phyloP scores from a whole-genome alignment of 2,797 vertebrate species.

The Malurus leucopterus region DNA sequence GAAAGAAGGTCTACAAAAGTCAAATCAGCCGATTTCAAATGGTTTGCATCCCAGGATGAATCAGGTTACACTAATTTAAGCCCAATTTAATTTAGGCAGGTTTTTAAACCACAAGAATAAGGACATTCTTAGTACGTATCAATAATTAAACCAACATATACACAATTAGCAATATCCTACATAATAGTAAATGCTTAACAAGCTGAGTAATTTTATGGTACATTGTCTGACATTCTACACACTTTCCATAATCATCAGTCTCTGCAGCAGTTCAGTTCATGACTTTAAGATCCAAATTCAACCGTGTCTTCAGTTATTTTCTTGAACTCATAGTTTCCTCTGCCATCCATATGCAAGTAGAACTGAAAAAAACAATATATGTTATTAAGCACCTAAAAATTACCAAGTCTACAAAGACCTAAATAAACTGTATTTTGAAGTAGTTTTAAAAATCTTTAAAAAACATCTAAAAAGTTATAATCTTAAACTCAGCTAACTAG shows the following conservation, averaged over 20 bases:
- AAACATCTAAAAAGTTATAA: not conserved
- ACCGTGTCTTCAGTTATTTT: conserved; percentile 93
- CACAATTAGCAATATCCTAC: conserved; percentile 80
- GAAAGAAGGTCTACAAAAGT: conserved; percentile 71
- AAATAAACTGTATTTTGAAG: not conserved
- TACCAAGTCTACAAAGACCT: not conserved
- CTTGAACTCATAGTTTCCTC: conserved; percentile 96
- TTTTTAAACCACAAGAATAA: conserved; percentile 80
- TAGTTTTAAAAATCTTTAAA: not conserved
- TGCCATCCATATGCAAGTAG: conserved; percentile 96
- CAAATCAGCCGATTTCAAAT: conserved; percentile 76
- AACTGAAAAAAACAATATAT: conserved; percentile 66
- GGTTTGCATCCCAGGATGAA: conserved; percentile 78
- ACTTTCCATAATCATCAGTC: conserved; percentile 35
- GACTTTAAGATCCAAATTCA: conserved; percentile 90
- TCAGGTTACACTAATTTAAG: conserved; percentile 75
- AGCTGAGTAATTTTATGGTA: conserved; percentile 68
- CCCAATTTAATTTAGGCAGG: conserved; percentile 82
- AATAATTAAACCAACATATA: conserved; percentile 86
- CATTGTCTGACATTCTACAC: conserved; percentile 46
- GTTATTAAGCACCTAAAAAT: not conserved
- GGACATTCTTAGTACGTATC: conserved; percentile 79
- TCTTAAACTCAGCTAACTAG: not conserved
- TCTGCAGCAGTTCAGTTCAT: conserved; percentile 28
- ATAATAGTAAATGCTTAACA: conserved; percentile 71